phyloP scores from a whole-genome alignment of 2,797 vertebrate genomes.

The Oreortyx pictus region DNA sequence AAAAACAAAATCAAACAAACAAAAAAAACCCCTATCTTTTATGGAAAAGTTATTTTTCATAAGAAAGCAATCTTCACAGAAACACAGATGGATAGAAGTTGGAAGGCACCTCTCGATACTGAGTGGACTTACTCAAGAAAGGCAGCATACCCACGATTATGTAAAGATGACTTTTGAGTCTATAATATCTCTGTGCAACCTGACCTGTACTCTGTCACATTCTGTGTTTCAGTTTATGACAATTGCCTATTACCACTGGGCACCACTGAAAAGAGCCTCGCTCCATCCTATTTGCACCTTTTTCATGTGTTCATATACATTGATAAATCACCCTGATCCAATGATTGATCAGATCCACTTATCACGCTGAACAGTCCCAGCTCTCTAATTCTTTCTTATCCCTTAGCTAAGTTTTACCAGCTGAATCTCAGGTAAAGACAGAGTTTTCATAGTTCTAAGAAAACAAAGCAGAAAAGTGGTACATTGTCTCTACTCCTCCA shows the following conservation, averaged over 20 bases:
- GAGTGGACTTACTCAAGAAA: background rate
- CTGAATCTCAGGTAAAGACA: background rate
- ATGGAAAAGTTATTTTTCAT: background rate
- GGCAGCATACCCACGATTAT: background rate
- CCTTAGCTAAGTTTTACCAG: background rate
- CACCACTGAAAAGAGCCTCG: too few relatives aligned
- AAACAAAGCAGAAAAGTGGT: background rate
- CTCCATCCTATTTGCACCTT: background rate
- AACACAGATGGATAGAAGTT: background rate
- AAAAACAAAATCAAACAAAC: too few relatives aligned
- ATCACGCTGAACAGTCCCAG: background rate
- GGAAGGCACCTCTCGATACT: background rate
- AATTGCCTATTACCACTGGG: background rate
- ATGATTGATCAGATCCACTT: background rate
- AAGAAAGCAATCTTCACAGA: background rate
- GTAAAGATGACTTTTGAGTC: background rate
- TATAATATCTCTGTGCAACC: background rate
- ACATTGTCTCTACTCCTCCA: background rate
- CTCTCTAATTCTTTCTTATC: background rate
- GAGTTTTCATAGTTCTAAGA: background rate
- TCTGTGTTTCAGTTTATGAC: background rate
- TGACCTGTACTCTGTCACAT: fast-evolving
- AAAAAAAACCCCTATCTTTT: background rate
- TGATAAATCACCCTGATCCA: background rate
- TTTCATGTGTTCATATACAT: background rate